Percentiles rank a stretch among this genome's conserved stretches.
Conservation (phyloP, 1,140 invertebrate genomes). For the Meloidogyne chitwoodi region DNA sequence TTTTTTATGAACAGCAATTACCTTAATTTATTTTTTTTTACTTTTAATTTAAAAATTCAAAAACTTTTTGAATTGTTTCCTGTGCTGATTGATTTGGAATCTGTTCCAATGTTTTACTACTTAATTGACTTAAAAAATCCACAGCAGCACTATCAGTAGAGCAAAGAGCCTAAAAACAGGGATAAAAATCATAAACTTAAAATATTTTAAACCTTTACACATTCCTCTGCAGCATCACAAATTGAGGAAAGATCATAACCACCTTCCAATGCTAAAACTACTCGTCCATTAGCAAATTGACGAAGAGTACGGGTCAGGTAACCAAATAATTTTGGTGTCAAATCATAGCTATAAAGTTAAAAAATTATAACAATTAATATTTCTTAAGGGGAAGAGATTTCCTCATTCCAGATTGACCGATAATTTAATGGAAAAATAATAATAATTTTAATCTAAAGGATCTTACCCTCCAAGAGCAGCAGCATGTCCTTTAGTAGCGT, state of each 20-base stretch:
- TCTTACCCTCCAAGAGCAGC: slow-evolving; percentile 88
- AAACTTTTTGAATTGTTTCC: slow-evolving; percentile 53
- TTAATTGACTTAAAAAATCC: slow-evolving; percentile 42
- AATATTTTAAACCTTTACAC: slow-evolving; percentile 67
- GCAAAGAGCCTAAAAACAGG: slow-evolving; percentile 48
- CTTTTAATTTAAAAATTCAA: background rate
- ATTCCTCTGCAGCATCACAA: slow-evolving; percentile 93
- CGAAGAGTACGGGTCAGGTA: slow-evolving; percentile 90
- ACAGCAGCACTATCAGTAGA: slow-evolving; percentile 20
- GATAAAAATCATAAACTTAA: slow-evolving; percentile 10
- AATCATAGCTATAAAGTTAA: slow-evolving; percentile 48
- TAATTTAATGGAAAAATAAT: too few species aligned
- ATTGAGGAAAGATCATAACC: slow-evolving; percentile 86
- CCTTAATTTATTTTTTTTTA: slow-evolving; percentile 19
- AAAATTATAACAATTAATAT: background rate
- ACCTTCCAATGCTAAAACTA: slow-evolving; percentile 79
- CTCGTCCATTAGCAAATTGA: slow-evolving; percentile 80
- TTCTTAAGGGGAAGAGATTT: too few species aligned
- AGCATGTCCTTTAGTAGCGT: slow-evolving; percentile 88
- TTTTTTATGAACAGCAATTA: slow-evolving; percentile 58
- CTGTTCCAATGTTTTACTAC: slow-evolving; percentile 41
- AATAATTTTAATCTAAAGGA: slow-evolving; percentile 60
- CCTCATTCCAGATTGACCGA: too few species aligned
- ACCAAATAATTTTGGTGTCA: slow-evolving; percentile 70
- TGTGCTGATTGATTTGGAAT: slow-evolving; percentile 51